Conservation (phyloP, 2,113 vertebrate species). For the Phasianus colchicus region DNA sequence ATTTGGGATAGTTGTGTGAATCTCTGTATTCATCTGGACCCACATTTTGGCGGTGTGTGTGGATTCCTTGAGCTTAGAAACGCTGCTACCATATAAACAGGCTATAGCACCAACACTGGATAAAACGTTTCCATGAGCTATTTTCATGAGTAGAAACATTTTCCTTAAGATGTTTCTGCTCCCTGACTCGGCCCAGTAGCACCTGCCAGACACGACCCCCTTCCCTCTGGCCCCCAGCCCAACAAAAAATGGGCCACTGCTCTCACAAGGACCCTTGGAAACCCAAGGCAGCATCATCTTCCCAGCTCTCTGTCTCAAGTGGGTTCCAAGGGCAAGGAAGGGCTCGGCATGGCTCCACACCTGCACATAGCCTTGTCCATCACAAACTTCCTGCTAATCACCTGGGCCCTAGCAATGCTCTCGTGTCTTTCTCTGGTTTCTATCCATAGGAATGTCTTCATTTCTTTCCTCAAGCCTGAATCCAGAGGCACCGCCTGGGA, state of each 20-base stretch:
- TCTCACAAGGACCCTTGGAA: background rate
- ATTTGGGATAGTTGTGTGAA: background rate
- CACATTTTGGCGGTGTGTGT: fast-evolving
- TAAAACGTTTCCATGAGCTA: background rate
- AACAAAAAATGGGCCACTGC: background rate
- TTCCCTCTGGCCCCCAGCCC: background rate
- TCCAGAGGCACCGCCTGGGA: background rate
- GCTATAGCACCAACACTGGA: fast-evolving
- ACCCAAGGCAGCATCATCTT: background rate
- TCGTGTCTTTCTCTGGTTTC: background rate
- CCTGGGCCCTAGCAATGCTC: background rate
- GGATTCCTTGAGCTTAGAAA: background rate
- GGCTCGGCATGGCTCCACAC: background rate
- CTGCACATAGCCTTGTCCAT: background rate
- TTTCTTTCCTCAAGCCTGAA: background rate
- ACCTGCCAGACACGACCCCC: background rate
- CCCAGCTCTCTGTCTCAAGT: background rate
- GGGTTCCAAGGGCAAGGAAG: background rate
- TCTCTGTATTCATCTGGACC: background rate
- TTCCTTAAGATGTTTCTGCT: background rate
- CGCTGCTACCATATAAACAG: background rate
- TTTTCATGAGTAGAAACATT: too few relatives aligned
- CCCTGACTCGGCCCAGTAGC: background rate
- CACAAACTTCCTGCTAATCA: background rate
- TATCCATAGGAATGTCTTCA: background rate